phyloP scores from a whole-genome alignment of 2,888 invertebrate genomes.

The Meloe dianella region DNA sequence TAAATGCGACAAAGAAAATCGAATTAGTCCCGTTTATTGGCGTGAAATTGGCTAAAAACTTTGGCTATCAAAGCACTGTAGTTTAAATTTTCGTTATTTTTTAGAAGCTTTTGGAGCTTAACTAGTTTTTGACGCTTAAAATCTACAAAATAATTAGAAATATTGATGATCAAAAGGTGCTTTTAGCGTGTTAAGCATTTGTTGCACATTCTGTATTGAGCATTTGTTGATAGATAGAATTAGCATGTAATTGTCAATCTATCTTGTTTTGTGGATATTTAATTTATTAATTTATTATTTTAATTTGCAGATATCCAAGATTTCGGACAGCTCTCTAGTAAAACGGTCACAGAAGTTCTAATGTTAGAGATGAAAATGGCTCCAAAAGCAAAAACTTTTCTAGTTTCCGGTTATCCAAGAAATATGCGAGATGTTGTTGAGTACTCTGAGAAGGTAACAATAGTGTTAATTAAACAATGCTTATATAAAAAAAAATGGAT shows the following conservation, averaged over 20 bases:
- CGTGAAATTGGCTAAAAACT: too few species aligned
- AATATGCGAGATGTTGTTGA: conserved; percentile 92
- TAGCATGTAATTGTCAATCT: neutral
- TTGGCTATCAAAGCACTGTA: too few species aligned
- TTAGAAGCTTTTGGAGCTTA: neutral
- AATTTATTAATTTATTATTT: neutral
- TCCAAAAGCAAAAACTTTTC: conserved; percentile 83
- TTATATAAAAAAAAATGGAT: too few species aligned
- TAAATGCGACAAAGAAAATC: conserved; percentile 33
- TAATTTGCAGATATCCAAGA: conserved; percentile 78
- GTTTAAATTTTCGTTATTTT: too few species aligned
- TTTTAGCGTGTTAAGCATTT: neutral
- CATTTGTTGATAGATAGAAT: neutral
- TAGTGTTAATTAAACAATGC: too few species aligned
- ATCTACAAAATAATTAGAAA: too few species aligned
- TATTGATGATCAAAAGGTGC: too few species aligned
- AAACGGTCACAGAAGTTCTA: conserved; percentile 86
- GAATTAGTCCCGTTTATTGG: neutral
- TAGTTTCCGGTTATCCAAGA: conserved; percentile 88
- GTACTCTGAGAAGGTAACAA: conserved; percentile 84
- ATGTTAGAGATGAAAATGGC: conserved; percentile 95
- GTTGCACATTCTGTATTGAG: neutral
- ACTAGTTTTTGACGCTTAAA: neutral
- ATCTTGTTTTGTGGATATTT: neutral
- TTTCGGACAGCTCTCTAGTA: conserved; percentile 83